Conservation (phyloP, 1,140 invertebrate species). For the Diabrotica undecimpunctata region DNA sequence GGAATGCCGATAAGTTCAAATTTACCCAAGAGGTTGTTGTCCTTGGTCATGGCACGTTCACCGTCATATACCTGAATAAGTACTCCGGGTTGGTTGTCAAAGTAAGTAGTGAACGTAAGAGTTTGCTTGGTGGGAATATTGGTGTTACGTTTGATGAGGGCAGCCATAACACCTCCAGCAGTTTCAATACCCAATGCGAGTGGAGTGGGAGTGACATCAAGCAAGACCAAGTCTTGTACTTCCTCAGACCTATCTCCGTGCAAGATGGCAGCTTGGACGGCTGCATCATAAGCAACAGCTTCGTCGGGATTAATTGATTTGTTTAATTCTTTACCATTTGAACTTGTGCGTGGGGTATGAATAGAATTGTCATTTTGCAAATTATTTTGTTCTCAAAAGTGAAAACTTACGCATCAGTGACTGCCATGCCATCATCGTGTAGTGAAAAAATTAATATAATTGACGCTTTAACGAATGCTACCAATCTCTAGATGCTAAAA, state of each 20-base stretch:
- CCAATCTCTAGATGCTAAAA: too few relatives aligned
- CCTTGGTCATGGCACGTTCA: constrained; percentile 87
- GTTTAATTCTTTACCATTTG: constrained; percentile 97
- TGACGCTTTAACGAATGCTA: too few relatives aligned
- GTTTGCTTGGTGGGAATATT: constrained; percentile 95
- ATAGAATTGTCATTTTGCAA: too few relatives aligned
- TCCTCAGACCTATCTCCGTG: constrained; percentile 92
- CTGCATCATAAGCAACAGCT: constrained; percentile 86
- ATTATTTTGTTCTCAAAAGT: too few relatives aligned
- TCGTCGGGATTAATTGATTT: constrained; percentile 97
- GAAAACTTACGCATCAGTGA: too few relatives aligned
- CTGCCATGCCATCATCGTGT: too few relatives aligned
- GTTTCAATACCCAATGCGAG: constrained; percentile 96
- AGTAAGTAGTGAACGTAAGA: constrained; percentile 94
- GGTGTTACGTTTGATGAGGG: constrained; percentile 92
- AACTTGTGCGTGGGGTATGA: too few relatives aligned
- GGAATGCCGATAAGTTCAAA: constrained; percentile 93
- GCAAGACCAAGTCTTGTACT: constrained; percentile 80
- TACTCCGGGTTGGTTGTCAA: constrained; percentile 94
- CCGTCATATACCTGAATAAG: constrained; percentile 88
- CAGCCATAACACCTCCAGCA: constrained; percentile 95
- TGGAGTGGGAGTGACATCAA: constrained; percentile 94
- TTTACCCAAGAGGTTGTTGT: constrained; percentile 89
- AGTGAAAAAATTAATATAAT: too few relatives aligned
- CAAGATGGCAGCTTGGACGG: constrained; percentile 89